Conservation (phyloP, 92 coral and sea anemone species). For the Montipora capitata region DNA sequence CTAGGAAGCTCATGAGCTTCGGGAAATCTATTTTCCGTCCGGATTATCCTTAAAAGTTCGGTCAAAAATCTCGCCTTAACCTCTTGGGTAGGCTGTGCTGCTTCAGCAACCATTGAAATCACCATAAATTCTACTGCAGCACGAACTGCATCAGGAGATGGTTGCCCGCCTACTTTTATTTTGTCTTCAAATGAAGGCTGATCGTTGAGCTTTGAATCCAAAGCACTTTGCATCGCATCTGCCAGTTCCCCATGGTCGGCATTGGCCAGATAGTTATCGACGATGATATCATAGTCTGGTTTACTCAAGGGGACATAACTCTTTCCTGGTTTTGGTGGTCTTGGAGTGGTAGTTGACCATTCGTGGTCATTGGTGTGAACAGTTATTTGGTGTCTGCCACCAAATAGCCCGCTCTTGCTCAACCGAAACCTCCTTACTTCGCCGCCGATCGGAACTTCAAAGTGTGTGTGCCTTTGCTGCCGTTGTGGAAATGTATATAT, state of each 20-base stretch:
- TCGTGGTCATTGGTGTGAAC: constrained; percentile 8
- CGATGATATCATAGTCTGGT: constrained; percentile 27
- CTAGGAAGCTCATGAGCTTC: constrained; percentile 31
- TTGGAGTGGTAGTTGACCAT: background rate
- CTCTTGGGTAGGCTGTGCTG: constrained; percentile 56
- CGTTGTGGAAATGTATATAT: constrained; percentile 6
- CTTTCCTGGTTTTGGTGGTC: background rate
- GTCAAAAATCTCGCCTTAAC: constrained; percentile 34
- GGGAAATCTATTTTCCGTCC: constrained; percentile 37
- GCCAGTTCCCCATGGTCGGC: background rate
- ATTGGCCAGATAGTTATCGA: constrained; percentile 2
- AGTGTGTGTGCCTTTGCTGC: constrained; percentile 2
- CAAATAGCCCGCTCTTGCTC: background rate
- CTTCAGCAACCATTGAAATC: constrained; percentile 74
- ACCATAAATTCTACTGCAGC: constrained; percentile 66
- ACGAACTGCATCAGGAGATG: constrained; percentile 41
- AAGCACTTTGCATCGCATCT: background rate
- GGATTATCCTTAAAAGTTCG: constrained; percentile 23
- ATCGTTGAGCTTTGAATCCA: background rate
- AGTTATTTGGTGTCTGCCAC: constrained; percentile 22
- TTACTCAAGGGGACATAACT: background rate
- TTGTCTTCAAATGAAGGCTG: constrained; percentile 30
- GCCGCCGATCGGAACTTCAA: constrained; percentile 12
- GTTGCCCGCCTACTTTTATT: background rate
- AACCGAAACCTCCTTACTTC: constrained; percentile 22